Percentiles rank a stretch among this genome's conserved stretches.
Conservation (phyloP, 2,888 invertebrate genomes). For the Steinernema carpocapsae region DNA sequence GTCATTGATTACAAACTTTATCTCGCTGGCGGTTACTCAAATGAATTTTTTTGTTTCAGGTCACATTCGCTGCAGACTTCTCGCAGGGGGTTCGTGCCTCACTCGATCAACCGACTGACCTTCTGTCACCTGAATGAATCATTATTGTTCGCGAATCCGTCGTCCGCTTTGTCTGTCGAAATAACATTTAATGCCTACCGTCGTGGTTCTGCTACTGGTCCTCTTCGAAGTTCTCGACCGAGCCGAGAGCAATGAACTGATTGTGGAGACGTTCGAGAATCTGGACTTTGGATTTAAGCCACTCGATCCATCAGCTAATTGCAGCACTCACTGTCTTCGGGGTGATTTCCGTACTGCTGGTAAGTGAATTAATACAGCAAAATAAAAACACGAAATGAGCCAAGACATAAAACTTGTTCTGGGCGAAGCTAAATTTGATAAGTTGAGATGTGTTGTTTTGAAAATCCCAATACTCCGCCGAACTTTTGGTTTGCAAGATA, state of each 20-base stretch:
- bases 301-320: constrained; percentile 46
- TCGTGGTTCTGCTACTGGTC: not conserved
- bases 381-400: not conserved
- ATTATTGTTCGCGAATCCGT: not conserved
- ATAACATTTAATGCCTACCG: constrained; percentile 16
- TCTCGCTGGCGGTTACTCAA: not conserved
- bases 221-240: not conserved
- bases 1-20: not conserved
- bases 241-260: constrained; percentile 29
- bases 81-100: not conserved
- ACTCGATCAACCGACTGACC: constrained; percentile 20
- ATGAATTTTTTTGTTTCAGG: not conserved
- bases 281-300: constrained; percentile 39
- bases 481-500: too few species aligned
- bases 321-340: constrained; percentile 40
- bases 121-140: constrained; percentile 26
- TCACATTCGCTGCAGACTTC: not conserved
- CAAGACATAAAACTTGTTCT: not conserved
- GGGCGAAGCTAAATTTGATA: constrained; percentile 25
- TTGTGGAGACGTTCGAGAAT: constrained; percentile 38
- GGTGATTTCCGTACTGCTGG: constrained; percentile 43
- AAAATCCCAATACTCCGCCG: not conserved
- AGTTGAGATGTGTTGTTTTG: not conserved
- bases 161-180: not conserved
- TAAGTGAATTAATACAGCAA: constrained; percentile 29